Conservation (phyloP, 2,797 vertebrate genomes). For the Tarsius wallacei region DNA sequence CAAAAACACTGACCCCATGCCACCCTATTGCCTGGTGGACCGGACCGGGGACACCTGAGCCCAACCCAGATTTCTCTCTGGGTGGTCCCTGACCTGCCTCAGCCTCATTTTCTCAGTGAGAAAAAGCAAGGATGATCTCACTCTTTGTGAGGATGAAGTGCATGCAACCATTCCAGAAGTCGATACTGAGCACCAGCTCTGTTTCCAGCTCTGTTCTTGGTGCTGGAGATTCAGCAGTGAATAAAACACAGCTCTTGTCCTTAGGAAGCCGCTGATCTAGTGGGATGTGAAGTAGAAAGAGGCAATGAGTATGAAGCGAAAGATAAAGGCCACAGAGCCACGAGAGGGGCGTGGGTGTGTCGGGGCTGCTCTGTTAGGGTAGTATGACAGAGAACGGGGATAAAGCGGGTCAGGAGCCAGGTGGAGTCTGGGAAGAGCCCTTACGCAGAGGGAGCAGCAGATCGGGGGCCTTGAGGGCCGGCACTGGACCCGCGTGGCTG, state of each 20-base stretch:
- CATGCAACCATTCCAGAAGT: not conserved
- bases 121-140: not conserved
- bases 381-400: not conserved
- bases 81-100: not conserved
- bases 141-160: not conserved
- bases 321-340: not conserved
- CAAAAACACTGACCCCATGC: not conserved
- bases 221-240: not conserved
- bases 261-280: not conserved
- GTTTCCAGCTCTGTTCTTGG: not conserved
- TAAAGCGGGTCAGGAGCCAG: not conserved
- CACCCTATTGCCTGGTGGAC: not conserved
- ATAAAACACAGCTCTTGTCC: not conserved
- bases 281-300: too few species aligned
- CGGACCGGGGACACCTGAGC: not conserved
- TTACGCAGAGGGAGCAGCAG: not conserved
- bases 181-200: not conserved
- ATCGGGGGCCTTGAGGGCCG: not conserved
- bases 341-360: not conserved
- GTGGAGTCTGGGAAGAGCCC: not conserved
- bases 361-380: too few species aligned
- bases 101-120: not conserved
- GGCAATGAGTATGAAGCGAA: not conserved
- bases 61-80: not conserved
- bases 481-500: not conserved